Percentiles rank a stretch among this genome's conserved stretches.
These are phyloP conservation scores for Sitobion miscanthi DNA, from an alignment of 1,140 invertebrate species.

Conservation along the genomic window DNA sequence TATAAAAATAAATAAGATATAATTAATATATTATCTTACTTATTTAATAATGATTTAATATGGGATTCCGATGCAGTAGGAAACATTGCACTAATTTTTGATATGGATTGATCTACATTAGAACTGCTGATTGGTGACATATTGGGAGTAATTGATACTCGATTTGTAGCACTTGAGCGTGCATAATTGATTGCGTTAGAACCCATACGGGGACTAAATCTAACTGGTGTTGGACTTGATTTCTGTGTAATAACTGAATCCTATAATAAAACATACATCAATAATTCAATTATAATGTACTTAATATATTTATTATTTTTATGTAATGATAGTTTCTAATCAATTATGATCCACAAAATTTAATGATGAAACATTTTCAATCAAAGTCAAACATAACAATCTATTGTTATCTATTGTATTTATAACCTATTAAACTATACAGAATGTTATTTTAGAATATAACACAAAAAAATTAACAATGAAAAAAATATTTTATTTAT, in stretches of 20 bases:
- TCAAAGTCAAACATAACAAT: not conserved
- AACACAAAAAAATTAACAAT: too few relatives aligned
- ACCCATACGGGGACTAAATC: constrained; percentile 63
- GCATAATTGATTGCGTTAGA: constrained; percentile 64
- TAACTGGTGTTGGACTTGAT: constrained; percentile 61
- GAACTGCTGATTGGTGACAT: constrained; percentile 61
- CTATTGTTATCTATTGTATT: not conserved
- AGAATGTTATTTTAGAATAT: not conserved
- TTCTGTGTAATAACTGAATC: constrained; percentile 62
- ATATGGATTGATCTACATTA: constrained; percentile 72
- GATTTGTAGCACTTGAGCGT: constrained; percentile 63
- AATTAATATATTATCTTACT: constrained; percentile 68
- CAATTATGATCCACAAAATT: not conserved
- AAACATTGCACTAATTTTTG: constrained; percentile 88
- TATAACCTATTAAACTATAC: not conserved
- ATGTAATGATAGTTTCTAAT: not conserved
- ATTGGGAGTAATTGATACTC: constrained; percentile 64
- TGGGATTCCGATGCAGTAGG: constrained; percentile 88
- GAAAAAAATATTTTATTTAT: not conserved
- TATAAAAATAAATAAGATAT: not conserved
- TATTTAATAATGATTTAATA: constrained; percentile 83
- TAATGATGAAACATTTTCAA: not conserved
- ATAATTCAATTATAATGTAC: not conserved
- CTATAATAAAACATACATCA: constrained; percentile 23
- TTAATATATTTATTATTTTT: not conserved